Evolutionary conservation across 2,797 vertebrate genomes (phyloP).

Genomic region (Podarcis siculus): DNA sequence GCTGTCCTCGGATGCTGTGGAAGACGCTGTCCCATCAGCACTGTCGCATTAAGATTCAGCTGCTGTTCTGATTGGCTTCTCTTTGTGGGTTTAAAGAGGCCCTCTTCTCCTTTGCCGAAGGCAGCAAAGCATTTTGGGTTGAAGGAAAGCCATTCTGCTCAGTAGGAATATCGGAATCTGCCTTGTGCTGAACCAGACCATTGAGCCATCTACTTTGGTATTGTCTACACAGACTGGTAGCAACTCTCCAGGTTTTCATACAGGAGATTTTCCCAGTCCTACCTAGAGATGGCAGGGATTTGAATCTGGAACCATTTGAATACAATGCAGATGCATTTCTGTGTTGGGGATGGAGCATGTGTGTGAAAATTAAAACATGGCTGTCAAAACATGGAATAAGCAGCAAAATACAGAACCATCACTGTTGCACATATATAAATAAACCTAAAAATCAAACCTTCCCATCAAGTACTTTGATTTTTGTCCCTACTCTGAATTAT

Average conservation of each 20-base stretch:
- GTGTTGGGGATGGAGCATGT: not conserved
- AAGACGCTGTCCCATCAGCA: not conserved
- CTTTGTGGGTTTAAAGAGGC: not conserved
- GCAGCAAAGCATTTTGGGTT: not conserved
- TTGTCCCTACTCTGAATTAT: fast-evolving
- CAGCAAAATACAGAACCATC: not conserved
- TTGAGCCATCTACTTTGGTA: too few species aligned
- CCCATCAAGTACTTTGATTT: not conserved
- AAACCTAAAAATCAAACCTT: not conserved
- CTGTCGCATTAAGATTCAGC: not conserved
- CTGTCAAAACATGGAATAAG: not conserved
- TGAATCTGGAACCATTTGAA: too few species aligned
- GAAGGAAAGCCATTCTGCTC: not conserved
- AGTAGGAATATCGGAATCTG: too few species aligned
- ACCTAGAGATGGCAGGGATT: too few species aligned
- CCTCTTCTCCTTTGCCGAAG: not conserved
- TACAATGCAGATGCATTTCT: too few species aligned
- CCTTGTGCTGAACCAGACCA: too few species aligned
- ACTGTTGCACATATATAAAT: not conserved
- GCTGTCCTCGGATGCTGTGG: not conserved
- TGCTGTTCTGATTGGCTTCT: not conserved
- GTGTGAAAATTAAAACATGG: not conserved
- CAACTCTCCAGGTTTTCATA: too few species aligned
- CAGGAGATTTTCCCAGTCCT: too few species aligned
- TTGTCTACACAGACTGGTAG: too few species aligned